A percentile compares a stretch with the other conserved stretches of the same genome.
These are phyloP conservation scores for Blastobasis lacticolella DNA, from an alignment of 2,888 invertebrate species.

Conservation along the genomic window DNA sequence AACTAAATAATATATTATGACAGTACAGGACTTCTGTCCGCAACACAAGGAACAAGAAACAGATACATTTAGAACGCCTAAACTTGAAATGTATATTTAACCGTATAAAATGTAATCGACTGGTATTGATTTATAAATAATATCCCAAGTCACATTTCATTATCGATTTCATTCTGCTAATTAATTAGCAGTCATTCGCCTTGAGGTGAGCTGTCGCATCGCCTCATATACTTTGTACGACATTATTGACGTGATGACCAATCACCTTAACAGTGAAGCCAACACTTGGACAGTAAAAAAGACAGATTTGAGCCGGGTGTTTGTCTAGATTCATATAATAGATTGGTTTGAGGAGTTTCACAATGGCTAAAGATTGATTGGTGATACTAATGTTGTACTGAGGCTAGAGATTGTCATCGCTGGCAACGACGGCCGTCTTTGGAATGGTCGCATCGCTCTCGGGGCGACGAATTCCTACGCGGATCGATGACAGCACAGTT, in stretches of 20 bases:
- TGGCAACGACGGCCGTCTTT: constrained; percentile 31
- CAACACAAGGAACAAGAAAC: too few relatives aligned
- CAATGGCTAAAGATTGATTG: constrained; percentile 52
- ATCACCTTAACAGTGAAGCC: constrained; percentile 25
- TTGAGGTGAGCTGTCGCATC: constrained; percentile 3
- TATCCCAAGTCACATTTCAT: constrained; percentile 9
- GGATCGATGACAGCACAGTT: constrained; percentile 20
- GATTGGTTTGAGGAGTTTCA: constrained; percentile 41
- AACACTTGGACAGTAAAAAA: constrained; percentile 27
- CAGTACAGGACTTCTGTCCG: too few relatives aligned
- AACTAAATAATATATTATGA: too few relatives aligned
- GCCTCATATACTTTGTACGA: constrained; percentile 2
- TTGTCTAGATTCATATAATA: constrained; percentile 44
- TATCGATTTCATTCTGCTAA: constrained; percentile 3
- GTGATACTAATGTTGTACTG: constrained; percentile 38
- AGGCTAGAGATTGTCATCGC: constrained; percentile 44
- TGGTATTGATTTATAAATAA: background rate
- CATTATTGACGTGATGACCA: constrained; percentile 19
- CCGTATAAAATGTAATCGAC: too few relatives aligned
- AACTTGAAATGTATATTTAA: background rate
- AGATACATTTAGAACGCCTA: background rate
- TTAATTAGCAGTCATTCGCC: constrained; percentile 3
- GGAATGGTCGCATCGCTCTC: constrained; percentile 36
- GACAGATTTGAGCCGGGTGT: constrained; percentile 27
- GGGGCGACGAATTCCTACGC: constrained; percentile 38